Evolutionary conservation across 2,888 invertebrate species (phyloP), one percentile per base, ranked within the genome.

Genomic region (Teinopalpus imperialis): DNA sequence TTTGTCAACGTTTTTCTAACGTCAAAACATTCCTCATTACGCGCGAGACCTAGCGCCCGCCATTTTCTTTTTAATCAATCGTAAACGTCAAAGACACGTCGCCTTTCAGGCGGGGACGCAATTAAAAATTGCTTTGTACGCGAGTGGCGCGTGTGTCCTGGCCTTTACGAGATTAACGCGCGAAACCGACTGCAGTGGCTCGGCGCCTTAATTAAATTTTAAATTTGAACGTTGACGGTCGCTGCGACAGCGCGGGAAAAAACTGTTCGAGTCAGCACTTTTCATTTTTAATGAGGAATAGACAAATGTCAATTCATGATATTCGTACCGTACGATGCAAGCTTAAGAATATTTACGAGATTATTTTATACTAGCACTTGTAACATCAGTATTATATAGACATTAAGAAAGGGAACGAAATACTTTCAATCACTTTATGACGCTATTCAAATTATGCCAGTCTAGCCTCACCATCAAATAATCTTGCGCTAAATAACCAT

Each of bases 61-160:
- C 46, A 47, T 53, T 53, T 53, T 39, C 53, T 54, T 60, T 61
- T 61, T 61, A 57, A 61, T 61, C 63, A 59, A 58, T 59, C 56
- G 57, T 48, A 54, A 53, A 53, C 54, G 59, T 79, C 80, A 81
- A 81, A 81, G 81, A 76, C 70, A 71, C 57, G 69, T 66, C 60
- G 62, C 61, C 63, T 69, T 72, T 66, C 64, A 68, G 65, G 56
- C 59, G 49, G 57, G 66, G 59, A 62, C 57, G 81, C 78, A 83
- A 82, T 83, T 83, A 82, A 81, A 82, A 82, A 76, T 70, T 76
- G 79, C 80, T 85, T 81, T 81, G 81, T 79, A 63, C 63, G 66
- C 30, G 61, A 51, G 48, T 53, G 48, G 61, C 66, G 63, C 67
- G 72, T 73, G 70, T 77, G 73, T 74, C 59, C 63, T 56, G 41